Evolutionary conservation across 2,113 vertebrate genomes (phyloP).

Genomic region (rabbit (Oryctolagus cuniculus)): mOryCun1.1 NC_091434.1:75628501-75629000

Average conservation of each 20-base stretch:
- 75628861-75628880: conserved; percentile 59
- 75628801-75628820: conserved; percentile 76
- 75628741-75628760: conserved; percentile 63
- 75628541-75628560: not conserved
- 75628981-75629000: not conserved
- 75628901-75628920: not conserved
- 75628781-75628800: conserved; percentile 76
- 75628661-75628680: not conserved
- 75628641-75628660: not conserved
- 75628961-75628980: not conserved
- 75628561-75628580: not conserved
- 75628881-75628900: conserved; percentile 27
- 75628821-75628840: conserved; percentile 36
- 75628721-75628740: conserved; percentile 61
- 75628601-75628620: not conserved
- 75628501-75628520: not conserved
- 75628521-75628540: not conserved
- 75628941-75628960: conserved; percentile 48
- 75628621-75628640: not conserved
- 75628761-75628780: conserved; percentile 66
- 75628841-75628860: conserved; percentile 57
- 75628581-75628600: not conserved
- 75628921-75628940: conserved; percentile 54
- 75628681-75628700: conserved; percentile 1
- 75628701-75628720: conserved; percentile 39